A percentile compares a stretch with the other conserved stretches of the same genome.
phyloP scores from a whole-genome alignment of 2,888 invertebrate species.

The Leucophora obtusa region DNA sequence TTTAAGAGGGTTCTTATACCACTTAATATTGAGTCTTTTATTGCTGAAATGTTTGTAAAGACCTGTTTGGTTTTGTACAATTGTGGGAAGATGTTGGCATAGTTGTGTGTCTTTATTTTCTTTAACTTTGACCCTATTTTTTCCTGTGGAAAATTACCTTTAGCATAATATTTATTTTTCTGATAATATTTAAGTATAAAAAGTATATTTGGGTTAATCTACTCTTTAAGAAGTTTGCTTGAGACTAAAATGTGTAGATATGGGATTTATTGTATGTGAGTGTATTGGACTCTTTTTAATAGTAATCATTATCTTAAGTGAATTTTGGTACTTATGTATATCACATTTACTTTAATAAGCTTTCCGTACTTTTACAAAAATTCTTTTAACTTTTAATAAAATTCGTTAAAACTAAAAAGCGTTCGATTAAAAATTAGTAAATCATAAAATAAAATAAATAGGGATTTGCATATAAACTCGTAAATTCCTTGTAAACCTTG shows the following conservation, averaged over 20 bases:
- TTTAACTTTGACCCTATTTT: conserved; percentile 67
- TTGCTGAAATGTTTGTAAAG: conserved; percentile 40
- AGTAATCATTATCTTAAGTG: conserved; percentile 75
- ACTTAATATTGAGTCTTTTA: conserved; percentile 59
- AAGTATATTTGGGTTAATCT: conserved; percentile 49
- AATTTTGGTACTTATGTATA: conserved; percentile 67
- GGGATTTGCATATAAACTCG: no score
- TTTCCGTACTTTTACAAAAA: no score
- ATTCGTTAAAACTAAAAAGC: no score
- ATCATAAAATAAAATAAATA: no score
- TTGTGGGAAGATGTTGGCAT: background rate
- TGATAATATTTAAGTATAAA: conserved; percentile 1
- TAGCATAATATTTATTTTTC: conserved; percentile 29
- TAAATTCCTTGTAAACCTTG: no score
- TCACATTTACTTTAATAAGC: background rate
- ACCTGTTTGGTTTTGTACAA: conserved; percentile 14
- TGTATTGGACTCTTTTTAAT: conserved; percentile 67
- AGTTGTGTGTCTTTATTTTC: conserved; percentile 61
- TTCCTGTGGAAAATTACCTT: conserved; percentile 53
- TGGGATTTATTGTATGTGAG: conserved; percentile 61
- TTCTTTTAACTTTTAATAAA: no score
- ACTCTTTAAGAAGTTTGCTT: conserved; percentile 45
- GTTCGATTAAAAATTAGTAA: no score
- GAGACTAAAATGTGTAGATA: background rate
- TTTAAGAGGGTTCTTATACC: conserved; percentile 59